Conservation (phyloP, 2,888 invertebrate genomes). For the Alloscopus bannaensis region DNA sequence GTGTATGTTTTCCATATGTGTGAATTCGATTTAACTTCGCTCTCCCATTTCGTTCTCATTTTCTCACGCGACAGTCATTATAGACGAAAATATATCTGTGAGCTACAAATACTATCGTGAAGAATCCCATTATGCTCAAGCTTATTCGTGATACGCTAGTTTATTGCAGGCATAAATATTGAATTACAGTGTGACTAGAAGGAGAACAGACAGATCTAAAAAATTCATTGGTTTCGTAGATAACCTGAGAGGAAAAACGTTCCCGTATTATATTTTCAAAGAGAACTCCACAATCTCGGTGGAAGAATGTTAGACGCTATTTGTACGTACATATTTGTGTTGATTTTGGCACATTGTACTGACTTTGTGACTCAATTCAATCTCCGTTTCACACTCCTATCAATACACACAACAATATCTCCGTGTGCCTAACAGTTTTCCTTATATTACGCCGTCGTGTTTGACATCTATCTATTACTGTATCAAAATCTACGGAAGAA, state of each 20-base stretch:
- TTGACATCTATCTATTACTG: slow-evolving; percentile 13
- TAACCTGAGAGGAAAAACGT: background rate
- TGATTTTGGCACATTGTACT: slow-evolving; percentile 43
- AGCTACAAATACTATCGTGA: too few relatives aligned
- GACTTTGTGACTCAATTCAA: slow-evolving; percentile 55
- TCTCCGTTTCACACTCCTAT: slow-evolving; percentile 37
- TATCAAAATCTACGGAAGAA: slow-evolving; percentile 18
- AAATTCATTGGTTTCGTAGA: slow-evolving; percentile 32
- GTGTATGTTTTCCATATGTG: slow-evolving; percentile 47
- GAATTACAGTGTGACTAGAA: slow-evolving; percentile 25
- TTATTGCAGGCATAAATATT: slow-evolving; percentile 36
- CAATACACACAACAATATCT: too few relatives aligned
- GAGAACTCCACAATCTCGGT: too few relatives aligned
- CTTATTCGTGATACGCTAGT: too few relatives aligned
- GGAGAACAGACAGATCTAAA: slow-evolving; percentile 5
- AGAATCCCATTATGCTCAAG: too few relatives aligned
- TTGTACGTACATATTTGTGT: slow-evolving; percentile 34
- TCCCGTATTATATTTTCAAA: background rate
- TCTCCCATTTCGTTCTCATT: too few relatives aligned
- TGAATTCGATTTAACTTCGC: slow-evolving; percentile 40
- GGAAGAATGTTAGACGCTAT: slow-evolving; percentile 13
- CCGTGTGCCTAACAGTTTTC: too few relatives aligned
- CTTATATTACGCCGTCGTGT: too few relatives aligned
- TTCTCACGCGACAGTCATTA: too few relatives aligned
- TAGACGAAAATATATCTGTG: too few relatives aligned